Percentiles rank a stretch among this genome's conserved stretches.
Evolutionary conservation across 2,888 invertebrate species (phyloP).

Genomic region (Lepeophtheirus nordmannii): DNA sequence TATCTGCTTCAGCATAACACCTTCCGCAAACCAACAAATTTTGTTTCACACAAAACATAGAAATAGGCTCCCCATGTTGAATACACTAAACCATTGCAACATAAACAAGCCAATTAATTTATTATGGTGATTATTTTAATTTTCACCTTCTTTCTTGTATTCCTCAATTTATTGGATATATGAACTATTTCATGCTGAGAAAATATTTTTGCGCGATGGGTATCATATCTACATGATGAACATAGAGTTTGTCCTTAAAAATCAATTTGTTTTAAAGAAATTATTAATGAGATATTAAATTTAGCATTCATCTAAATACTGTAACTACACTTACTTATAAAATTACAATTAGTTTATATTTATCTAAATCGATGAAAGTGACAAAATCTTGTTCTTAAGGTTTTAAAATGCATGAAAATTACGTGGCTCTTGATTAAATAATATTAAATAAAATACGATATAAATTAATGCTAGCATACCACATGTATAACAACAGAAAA

Average conservation of each 20-base stretch:
- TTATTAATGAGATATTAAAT: conserved; percentile 8
- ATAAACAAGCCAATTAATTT: no score
- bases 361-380: no score
- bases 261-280: not conserved
- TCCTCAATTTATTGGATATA: conserved; percentile 51
- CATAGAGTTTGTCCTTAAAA: conserved; percentile 52
- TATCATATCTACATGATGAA: conserved; percentile 50
- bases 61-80: no score
- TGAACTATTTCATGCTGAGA: conserved; percentile 53
- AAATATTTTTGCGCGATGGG: conserved; percentile 62
- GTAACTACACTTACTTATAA: not conserved
- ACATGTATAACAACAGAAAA: no score
- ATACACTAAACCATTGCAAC: no score
- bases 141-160: not conserved
- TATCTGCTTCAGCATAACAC: no score
- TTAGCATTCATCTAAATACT: not conserved
- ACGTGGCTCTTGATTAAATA: no score
- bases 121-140: no score
- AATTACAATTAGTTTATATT: not conserved
- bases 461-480: no score
- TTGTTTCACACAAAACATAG: no score
- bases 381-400: not conserved
- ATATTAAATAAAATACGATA: no score
- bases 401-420: not conserved
- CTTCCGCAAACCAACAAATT: no score